A percentile compares a stretch with the other conserved stretches of the same genome.
Evolutionary conservation across 2,113 vertebrate species (phyloP).

Genomic region (Uropsilus gracilis): DNA sequence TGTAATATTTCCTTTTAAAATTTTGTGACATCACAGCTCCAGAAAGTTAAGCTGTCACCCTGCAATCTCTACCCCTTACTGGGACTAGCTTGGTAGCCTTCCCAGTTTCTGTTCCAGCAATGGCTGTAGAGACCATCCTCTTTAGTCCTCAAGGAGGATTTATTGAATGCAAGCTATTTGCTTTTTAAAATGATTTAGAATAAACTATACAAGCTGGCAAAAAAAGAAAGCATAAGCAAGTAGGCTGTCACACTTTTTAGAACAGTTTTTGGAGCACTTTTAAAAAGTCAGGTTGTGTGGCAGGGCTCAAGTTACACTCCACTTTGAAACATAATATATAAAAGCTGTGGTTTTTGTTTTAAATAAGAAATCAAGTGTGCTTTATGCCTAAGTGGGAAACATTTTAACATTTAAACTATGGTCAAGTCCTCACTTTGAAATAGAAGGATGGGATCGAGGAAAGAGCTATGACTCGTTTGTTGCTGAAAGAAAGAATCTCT

Average conservation of each 20-base stretch:
- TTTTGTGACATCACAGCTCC: conserved; percentile 48
- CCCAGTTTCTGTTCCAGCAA: neutral
- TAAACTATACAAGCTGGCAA: conserved; percentile 43
- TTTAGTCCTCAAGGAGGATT: neutral
- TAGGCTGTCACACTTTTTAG: conserved; percentile 42
- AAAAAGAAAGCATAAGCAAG: conserved; percentile 53
- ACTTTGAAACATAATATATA: conserved; percentile 77
- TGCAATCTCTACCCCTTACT: neutral
- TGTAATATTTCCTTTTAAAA: conserved; percentile 60
- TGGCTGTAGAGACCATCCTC: neutral
- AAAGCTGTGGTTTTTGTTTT: conserved; percentile 18
- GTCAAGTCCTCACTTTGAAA: conserved; percentile 67
- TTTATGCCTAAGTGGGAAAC: conserved; percentile 68
- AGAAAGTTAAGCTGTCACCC: conserved; percentile 37
- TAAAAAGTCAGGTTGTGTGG: conserved; percentile 26
- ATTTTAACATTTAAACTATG: conserved; percentile 66
- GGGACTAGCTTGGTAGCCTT: neutral
- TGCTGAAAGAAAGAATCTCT: conserved; percentile 74
- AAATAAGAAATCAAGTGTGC: conserved; percentile 63
- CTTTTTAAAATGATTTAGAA: conserved; percentile 59
- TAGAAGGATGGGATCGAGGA: conserved; percentile 60
- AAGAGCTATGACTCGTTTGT: neutral
- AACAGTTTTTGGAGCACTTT: conserved; percentile 58
- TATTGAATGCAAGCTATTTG: conserved; percentile 69
- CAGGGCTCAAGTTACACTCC: conserved; percentile 69